phyloP scores from a whole-genome alignment of 2,888 invertebrate genomes.

The Isoperla grammatica region DNA sequence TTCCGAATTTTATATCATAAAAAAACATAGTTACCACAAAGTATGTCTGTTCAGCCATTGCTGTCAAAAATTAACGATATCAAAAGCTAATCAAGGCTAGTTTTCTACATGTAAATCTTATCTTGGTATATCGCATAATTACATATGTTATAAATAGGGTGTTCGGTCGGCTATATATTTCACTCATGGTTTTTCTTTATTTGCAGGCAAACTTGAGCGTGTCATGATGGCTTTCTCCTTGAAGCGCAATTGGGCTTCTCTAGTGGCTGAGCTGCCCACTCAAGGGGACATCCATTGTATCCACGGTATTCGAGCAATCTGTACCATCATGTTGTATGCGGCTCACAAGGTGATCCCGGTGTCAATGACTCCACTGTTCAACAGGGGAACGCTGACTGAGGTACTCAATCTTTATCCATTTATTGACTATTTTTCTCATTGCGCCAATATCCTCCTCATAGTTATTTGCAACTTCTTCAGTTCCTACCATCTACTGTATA shows the following conservation, averaged over 20 bases:
- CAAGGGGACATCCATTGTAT: constrained; percentile 60
- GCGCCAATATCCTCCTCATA: too few relatives aligned
- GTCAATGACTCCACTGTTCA: constrained; percentile 57
- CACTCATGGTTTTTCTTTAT: background rate
- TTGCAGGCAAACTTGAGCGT: constrained; percentile 9
- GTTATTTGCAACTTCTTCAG: too few relatives aligned
- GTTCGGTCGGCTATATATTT: too few relatives aligned
- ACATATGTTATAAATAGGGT: too few relatives aligned
- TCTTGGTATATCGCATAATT: too few relatives aligned
- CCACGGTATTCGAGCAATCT: constrained; percentile 62
- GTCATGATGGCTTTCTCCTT: constrained; percentile 57
- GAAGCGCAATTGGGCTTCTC: constrained; percentile 53
- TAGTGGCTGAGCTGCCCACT: constrained; percentile 49
- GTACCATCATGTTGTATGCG: constrained; percentile 56
- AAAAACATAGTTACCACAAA: too few relatives aligned
- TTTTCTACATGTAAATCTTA: too few relatives aligned
- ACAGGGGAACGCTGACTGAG: constrained; percentile 53
- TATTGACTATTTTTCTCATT: background rate
- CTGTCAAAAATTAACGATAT: too few relatives aligned
- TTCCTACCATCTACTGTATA: too few relatives aligned
- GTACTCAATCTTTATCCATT: constrained; percentile 41
- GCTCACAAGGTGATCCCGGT: constrained; percentile 62
- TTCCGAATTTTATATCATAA: too few relatives aligned
- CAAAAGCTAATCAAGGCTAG: too few relatives aligned
- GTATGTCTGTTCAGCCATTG: too few relatives aligned